Evolutionary conservation across 2,113 vertebrate species (phyloP).

Genomic region (Bufo gargarizans): DNA sequence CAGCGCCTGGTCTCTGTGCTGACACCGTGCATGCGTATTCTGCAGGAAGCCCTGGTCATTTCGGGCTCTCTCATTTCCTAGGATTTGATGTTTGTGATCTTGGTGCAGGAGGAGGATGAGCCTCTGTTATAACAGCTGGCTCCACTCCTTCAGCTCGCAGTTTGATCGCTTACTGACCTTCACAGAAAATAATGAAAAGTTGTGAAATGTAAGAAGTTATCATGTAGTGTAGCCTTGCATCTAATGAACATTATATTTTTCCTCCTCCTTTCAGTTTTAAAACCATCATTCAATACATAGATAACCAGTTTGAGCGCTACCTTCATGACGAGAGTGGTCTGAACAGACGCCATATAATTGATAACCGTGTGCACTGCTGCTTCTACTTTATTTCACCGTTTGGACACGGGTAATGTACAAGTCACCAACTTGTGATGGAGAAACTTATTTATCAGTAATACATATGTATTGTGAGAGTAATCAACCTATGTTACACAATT

Average conservation of each 20-base stretch:
- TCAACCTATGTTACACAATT: too few species aligned
- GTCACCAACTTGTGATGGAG: not conserved
- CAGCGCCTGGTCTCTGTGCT: not conserved
- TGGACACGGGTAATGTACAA: constrained; percentile 79
- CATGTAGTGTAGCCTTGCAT: not conserved
- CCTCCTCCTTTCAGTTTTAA: constrained; percentile 77
- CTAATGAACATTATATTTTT: not conserved
- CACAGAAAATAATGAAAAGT: not conserved
- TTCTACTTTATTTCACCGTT: constrained; percentile 95
- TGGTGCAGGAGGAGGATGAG: constrained; percentile 5
- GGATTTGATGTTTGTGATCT: constrained; percentile 33
- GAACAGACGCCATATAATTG: constrained; percentile 87
- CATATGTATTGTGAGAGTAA: too few species aligned
- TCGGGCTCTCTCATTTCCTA: constrained; percentile 31
- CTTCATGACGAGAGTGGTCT: constrained; percentile 87
- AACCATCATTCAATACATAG: constrained; percentile 88
- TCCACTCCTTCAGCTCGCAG: not conserved
- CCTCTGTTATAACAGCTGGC: constrained; percentile 36
- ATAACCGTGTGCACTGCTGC: constrained; percentile 88
- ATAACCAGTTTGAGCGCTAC: constrained; percentile 87
- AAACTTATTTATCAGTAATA: too few species aligned
- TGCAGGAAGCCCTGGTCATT: constrained; percentile 31
- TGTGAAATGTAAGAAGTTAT: not conserved
- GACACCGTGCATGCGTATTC: not conserved
- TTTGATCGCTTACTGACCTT: not conserved